Base-by-base conservation (phyloP, 2,888 invertebrate genomes). In the Andricus quercusramuli region DNA sequence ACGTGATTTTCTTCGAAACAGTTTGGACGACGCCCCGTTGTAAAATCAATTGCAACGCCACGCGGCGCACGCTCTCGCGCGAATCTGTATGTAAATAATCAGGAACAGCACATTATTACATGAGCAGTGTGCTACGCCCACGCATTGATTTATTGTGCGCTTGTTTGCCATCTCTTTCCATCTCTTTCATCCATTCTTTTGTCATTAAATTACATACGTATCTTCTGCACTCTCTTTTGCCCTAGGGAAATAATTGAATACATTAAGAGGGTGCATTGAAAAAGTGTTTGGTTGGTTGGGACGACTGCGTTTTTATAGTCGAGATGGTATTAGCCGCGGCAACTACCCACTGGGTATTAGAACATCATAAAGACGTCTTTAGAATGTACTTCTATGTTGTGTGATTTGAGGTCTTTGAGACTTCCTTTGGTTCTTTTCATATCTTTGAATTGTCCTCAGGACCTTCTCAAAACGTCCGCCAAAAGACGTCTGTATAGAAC, bases 121-220 rank as follows among this genome's bases (percentile, higher is more conserved):
- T 79, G 78, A 80, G 77, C 77, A 81, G 32, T 76, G 78, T 67
- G 83, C 81, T 77, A 83, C 88, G 86, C 88, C 87, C 85, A 88
- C 88, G 82, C 84, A 84, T 85, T 87, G 88, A 88, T 88, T 88
- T 88, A 87, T 87, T 79, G 82, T 81, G 64, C 77, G 47, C 78
- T 66, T 78, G 66, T 74, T 81, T 74, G 68, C 44, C 70, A 70
- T 79, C 68, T 64, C 79, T 47, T 79, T 37, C 80, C 44, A 70
- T 79, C 68, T 64, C 79, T 47, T 79, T 37, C 80, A 37, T 59
- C 65, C 41, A 77, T 70, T 77, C 65, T 76, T 78, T 51, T 74
- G 77, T 83, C 83, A 67, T 66, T 78, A 78, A 51, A 81, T 79
- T 84, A 70, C 80, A 84, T 83, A 80, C 20, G 17, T 29, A 20